Evolutionary conservation across 2,888 invertebrate genomes (phyloP), one percentile per base, ranked within the genome.

Genomic region (Cordilura impudica): DNA sequence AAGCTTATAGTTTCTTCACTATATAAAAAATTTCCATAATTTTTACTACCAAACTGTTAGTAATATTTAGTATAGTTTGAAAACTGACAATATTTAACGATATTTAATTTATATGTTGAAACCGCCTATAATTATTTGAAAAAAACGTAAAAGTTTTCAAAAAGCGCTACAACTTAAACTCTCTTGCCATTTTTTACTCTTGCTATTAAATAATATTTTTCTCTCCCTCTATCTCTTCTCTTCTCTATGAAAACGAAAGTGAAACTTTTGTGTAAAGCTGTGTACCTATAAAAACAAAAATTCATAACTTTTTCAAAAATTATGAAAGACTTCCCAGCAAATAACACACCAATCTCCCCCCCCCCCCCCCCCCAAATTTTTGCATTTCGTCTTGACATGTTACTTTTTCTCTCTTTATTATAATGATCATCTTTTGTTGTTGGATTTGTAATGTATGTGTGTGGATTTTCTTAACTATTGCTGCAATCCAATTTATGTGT

Each of bases 161-260:
- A 39, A 39, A 26, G 3, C 26, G 26, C n/a, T 39, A 4, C 10
- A 35, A 2, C 4, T 12, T 39, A n/a, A 39, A 4, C 35, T 39
- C 35, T 39, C 12, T 39, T 39, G 6, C 26, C n/a, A 39, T 39
- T 12, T 12, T 12, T 2, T 4, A 2, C 35, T 35, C 12, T 35
- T 35, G n/a, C 1, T 35, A n/a, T 35, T 39, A 6, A 26, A 4
- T 26, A 4, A 26, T 3, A 2, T n/a, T 4, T 39, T 23, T 73
- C 63, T 73, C 54, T 56, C n/a, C 8, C 6, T 16, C 2, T 0
- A 4, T 63, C 67, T 54, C 53, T 60, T 51, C 45, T 21, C 14
- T 31, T 45, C 26, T 63, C 31, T 31, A 82, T 83, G 85, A 88
- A 88, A 88, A 85, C 87, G 89, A 88, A 88, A 88, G 89, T 88